Evolutionary conservation across 2,888 invertebrate genomes (phyloP), one percentile per base, ranked within the genome.

Genomic region (Lithosia quadra): DNA sequence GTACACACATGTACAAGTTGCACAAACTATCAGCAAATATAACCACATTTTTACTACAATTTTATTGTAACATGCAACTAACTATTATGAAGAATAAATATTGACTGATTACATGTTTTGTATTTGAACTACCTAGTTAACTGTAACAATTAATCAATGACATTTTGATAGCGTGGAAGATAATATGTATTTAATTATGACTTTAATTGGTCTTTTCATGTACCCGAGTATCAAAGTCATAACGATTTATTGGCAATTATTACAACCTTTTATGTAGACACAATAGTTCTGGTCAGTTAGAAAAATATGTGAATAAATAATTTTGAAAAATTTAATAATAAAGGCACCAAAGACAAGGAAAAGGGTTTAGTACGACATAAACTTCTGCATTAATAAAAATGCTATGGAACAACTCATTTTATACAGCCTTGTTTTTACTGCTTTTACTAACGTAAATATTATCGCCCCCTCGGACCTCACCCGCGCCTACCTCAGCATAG

Each of bases 41-140:
- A 24, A 9, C 36, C 34, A 36, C 61, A 56, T 67, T 61, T 61
- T 69, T 63, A 66, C 15, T 2, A 39, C 9, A 15, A 15, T 36
- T 62, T 24, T 22, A 61, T 4, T 7, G 0, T 9, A n/a, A 34
- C 24, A 61, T 13, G 33, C 76, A n/a, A 7, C 53, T 53, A n/a
- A 15, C 43, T 67, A n/a, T 49, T n/a, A 9, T 10, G 43, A 67
- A 67, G 66, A 36, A 13, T 1, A 61, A 55, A 33, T 2, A 22
- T 49, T 43, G n/a, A 78, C 75, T 77, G 73, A 36, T 59, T 67
- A n/a, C 9, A 10, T 8, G 28, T 33, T 63, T 55, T 11, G 21
- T 53, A 53, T 49, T 28, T 5, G n/a, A 21, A 33, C 21, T 53
- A 53, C 13, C 11, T 53, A 53, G 24, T 15, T 49, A 49, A 11